Evolutionary conservation across 2,797 vertebrate genomes (phyloP), one percentile per base, ranked within the genome.

Genomic region (Chloroceryle amazona): DNA sequence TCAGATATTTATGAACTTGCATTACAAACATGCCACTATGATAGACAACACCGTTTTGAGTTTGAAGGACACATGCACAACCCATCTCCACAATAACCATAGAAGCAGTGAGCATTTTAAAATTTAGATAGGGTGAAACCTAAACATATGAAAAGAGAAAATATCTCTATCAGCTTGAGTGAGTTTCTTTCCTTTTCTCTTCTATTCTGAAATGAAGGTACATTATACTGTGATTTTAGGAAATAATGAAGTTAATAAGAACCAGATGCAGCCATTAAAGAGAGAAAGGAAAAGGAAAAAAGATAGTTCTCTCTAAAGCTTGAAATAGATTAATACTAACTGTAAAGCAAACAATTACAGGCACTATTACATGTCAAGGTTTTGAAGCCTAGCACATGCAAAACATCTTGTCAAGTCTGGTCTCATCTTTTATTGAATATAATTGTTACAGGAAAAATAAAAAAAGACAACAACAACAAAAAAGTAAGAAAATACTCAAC

Each of bases 1-100:
- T 91, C 94, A 89, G 89, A 74, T 91, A 81, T 90, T 95, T 96
- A 84, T 76, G 25, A 95, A 74, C n/a, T 86, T 84, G 26, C 57
- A 51, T 76, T 82, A 61, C 22, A 96, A 92, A 94, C 35, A 95
- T 93, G 67, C 10, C 73, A 95, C 28, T 35, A 90, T 95, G 86
- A 94, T 1, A 90, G 67, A 89, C 44, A 89, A 66, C 5, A 39
- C 9, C 57, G 14, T 18, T 90, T 87, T 76, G 84, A 81, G 8
- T 68, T 60, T 82, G 54, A 66, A 85, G 44, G 54, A 81, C 55
- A 74, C 4, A 51, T 16, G 13, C 20, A 61, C 13, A 81, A 15
- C 17, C 11, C 31, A 33, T 17, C 14, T 79, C 28, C 46, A 84
- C 28, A 65, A 52, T 13, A 6, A 10, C 6, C 28, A 44, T 17